Evolutionary conservation across 2,797 vertebrate genomes (phyloP), one percentile per base, ranked within the genome.

Genomic region (Falco cherrug): DNA sequence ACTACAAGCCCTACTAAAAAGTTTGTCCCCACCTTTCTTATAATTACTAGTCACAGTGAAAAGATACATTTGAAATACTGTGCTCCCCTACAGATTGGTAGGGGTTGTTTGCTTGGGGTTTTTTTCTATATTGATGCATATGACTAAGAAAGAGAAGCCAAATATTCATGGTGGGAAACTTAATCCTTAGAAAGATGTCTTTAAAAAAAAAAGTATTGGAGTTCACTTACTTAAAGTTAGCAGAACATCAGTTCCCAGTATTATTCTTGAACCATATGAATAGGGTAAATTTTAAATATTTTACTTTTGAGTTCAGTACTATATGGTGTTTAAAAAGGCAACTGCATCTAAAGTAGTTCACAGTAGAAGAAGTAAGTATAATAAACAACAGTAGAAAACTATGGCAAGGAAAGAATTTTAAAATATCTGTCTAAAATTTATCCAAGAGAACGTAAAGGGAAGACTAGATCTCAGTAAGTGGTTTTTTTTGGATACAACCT

Each of bases 91-190:
- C 24, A 16, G 69, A 54, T 35, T 77, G 10, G 2, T 24, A 48
- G 12, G 8, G 3, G 0, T 4, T 64, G 29, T 35, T 89, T 51
- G 4, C 12, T 45, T 69, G 20, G 3, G 0, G 50, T 33, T 33
- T 63, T 47, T 59, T 63, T 16, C 35, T 48, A 20, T 60, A 48
- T 37, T 64, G 24, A 3, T 64, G 11, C 9, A 41, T 47, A 65
- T n/a, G 24, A 47, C 25, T 56, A 41, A 80, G 29, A 29, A 92
- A 63, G 39, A 69, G 24, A 60, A 87, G 35, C 6, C 7, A 60
- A 41, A 45, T 2, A 25, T 54, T 74, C 10, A 21, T 12, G 11
- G 8, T 54, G 16, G 25, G 21, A 78, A 77, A 61, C 3, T 39
- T 71, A 71, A 63, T 41, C 11, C 47, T 65, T 19, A 14, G 37